A percentile compares a stretch with the other conserved stretches of the same genome.
phyloP scores from a whole-genome alignment of 2,888 invertebrate species.

The Sphinx pinastri region DNA sequence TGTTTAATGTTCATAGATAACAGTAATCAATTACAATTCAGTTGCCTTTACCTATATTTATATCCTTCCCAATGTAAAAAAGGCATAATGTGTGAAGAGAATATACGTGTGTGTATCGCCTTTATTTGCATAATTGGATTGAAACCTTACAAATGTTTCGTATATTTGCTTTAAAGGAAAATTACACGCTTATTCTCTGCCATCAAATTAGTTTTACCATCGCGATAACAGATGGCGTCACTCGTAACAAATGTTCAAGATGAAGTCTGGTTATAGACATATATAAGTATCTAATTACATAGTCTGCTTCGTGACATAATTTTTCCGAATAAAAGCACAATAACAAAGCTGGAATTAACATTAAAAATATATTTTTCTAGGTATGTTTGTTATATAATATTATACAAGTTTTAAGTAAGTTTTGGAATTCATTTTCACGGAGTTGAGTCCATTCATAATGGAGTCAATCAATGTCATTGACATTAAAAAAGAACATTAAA shows the following conservation, averaged over 20 bases:
- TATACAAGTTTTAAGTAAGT: background rate
- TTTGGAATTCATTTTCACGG: background rate
- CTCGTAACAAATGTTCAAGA: background rate
- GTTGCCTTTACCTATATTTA: too few species aligned
- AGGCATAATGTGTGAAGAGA: background rate
- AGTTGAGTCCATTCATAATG: too few species aligned
- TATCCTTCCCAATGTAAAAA: too few species aligned
- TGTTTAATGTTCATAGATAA: too few species aligned
- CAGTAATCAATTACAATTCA: too few species aligned
- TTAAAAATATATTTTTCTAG: background rate
- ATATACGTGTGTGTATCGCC: constrained; percentile 39
- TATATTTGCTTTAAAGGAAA: constrained; percentile 29
- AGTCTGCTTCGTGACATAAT: background rate
- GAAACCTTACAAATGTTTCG: constrained; percentile 45
- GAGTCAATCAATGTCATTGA: background rate
- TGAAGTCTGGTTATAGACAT: background rate
- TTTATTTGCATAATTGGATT: constrained; percentile 49
- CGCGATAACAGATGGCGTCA: constrained; percentile 33
- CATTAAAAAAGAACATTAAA: background rate
- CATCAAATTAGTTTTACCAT: background rate
- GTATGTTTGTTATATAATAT: background rate
- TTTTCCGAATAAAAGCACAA: background rate
- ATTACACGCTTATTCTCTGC: constrained; percentile 17
- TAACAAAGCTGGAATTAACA: background rate
- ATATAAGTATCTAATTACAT: background rate